A percentile compares a stretch with the other conserved stretches of the same genome.
These are phyloP conservation scores for Psittacula echo DNA, from an alignment of 2,797 vertebrate species.

Conservation along the genomic window DNA sequence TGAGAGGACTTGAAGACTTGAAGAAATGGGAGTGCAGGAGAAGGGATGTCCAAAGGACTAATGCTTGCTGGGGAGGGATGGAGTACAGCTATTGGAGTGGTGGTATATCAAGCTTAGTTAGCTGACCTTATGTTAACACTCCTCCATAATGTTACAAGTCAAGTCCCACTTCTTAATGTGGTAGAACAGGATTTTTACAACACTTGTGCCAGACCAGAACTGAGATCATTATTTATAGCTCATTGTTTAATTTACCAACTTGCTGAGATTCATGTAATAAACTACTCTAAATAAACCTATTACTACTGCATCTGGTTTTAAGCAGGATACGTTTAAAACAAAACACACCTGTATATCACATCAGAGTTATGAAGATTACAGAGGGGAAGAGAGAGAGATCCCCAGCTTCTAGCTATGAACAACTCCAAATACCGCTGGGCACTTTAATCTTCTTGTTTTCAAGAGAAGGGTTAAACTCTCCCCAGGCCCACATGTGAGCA, in stretches of 20 bases:
- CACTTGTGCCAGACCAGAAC: background rate
- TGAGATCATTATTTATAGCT: background rate
- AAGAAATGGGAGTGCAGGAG: background rate
- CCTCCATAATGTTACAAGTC: background rate
- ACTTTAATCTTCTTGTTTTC: background rate
- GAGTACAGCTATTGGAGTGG: background rate
- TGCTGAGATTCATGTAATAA: background rate
- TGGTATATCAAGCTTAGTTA: background rate
- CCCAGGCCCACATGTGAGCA: accelerated
- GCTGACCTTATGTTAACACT: accelerated
- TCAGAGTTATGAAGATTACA: background rate
- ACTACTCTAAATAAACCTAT: background rate
- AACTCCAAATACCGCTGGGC: background rate
- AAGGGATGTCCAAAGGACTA: background rate
- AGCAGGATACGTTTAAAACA: background rate
- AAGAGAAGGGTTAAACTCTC: background rate
- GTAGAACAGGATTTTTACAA: background rate
- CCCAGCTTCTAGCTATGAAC: background rate
- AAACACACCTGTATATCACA: background rate
- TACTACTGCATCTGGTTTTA: background rate
- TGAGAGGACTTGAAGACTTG: background rate
- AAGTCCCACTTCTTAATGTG: accelerated
- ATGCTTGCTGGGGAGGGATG: accelerated
- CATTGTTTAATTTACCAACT: background rate
- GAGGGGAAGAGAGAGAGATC: background rate